phyloP scores from a whole-genome alignment of 2,888 invertebrate genomes.

The Eilema caniola region DNA sequence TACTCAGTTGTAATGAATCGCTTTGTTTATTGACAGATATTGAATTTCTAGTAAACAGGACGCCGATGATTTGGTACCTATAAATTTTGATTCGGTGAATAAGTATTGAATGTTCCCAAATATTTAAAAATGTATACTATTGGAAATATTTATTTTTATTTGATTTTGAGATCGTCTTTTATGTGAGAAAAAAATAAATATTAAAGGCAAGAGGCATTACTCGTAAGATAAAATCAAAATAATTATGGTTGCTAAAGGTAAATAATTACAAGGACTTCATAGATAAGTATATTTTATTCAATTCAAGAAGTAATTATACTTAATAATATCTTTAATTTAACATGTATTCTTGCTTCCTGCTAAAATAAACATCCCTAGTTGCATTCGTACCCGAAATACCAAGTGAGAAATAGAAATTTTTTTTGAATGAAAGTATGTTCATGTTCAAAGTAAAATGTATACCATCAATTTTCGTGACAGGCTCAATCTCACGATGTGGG shows the following conservation, averaged over 20 bases:
- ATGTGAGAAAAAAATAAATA: too few relatives aligned
- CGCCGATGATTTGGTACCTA: too few relatives aligned
- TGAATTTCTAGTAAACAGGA: too few relatives aligned
- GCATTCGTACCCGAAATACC: conserved; percentile 11
- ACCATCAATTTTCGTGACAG: not conserved
- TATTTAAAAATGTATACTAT: too few relatives aligned
- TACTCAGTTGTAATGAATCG: too few relatives aligned
- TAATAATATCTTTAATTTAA: not conserved
- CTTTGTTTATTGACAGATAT: too few relatives aligned
- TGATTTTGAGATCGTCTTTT: too few relatives aligned
- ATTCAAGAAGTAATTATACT: not conserved
- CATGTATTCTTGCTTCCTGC: not conserved
- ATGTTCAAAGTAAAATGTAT: conserved; percentile 11
- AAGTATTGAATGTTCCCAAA: too few relatives aligned
- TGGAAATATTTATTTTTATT: not conserved
- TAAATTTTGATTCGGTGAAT: too few relatives aligned
- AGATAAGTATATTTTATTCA: not conserved
- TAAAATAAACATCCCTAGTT: not conserved
- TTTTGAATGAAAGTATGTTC: conserved; percentile 6
- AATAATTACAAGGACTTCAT: not conserved
- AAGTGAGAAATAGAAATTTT: conserved; percentile 8
- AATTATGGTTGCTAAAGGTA: not conserved
- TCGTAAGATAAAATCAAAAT: too few relatives aligned
- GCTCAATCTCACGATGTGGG: conserved; percentile 15
- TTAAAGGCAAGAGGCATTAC: too few relatives aligned